Base-by-base conservation (phyloP, 1,140 invertebrate genomes). In the Macrotrachela quadricornifera region DNA sequence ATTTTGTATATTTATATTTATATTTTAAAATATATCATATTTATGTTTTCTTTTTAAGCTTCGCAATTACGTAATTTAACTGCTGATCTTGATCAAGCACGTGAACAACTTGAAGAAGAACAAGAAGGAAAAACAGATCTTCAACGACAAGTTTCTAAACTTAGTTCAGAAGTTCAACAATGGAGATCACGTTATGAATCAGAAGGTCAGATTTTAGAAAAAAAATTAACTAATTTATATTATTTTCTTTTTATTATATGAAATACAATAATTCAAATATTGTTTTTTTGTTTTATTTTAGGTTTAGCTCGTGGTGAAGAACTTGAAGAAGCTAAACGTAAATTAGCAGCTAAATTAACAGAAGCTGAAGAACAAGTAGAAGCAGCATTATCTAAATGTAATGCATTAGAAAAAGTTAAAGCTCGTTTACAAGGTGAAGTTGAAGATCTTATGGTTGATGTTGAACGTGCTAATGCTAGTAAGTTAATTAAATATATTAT, bases 261-360 rank as follows among this genome's bases (percentile, higher is more conserved):
- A 2, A 30, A 30, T 4, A 30, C 8, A 30, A 30, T 30, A 4
- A 2, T 30, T 4, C 3, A 30, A 30, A 30, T 30, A 30, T 30
- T 30, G 2, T 30, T 30, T 30, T 30, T 4, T 30, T 30, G 21
- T 30, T 30, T 30, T 30, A 30, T 30, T 30, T 30, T 30, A 30
- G 21, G 21, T 64, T 78, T 94, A 58, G 85, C 87, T 57, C 78
- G 87, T 60, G 82, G 87, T 60, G 91, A 97, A 72, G 92, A 97
- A 73, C 78, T 97, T 58, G 92, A 99, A 69, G 92, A 96, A 71
- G 81, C 88, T 63, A 95, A 94, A 78, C 81, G 87, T 68, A 96
- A 95, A 71, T 77, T 97, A 56, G 84, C 90, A 70, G 81, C 83
- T 57, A 88, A 90, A 67, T 76, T 97, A 45, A 82, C 85, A 60